phyloP scores from a whole-genome alignment of 2,888 invertebrate species.

The Fissipunctia ypsillon region DNA sequence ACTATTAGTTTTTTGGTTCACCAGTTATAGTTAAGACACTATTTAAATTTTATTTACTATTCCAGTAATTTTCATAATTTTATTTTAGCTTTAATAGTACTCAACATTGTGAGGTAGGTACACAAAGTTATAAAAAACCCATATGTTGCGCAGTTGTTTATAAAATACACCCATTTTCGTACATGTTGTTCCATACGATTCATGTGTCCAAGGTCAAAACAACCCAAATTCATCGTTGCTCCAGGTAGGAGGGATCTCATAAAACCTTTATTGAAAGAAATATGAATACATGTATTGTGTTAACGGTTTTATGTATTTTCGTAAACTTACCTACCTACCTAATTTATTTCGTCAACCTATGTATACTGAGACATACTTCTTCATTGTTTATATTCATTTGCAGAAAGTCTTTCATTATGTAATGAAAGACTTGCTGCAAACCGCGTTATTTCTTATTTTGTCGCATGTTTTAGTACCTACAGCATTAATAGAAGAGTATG shows the following conservation, averaged over 20 bases:
- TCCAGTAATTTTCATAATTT: not conserved
- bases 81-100: not conserved
- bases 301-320: constrained; percentile 52
- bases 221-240: constrained; percentile 35
- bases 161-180: not conserved
- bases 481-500: constrained; percentile 5
- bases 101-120: not conserved
- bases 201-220: constrained; percentile 17
- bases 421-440: constrained; percentile 17
- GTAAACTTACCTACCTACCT: not conserved
- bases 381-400: constrained; percentile 1
- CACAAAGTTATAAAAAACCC: not conserved
- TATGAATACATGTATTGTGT: constrained; percentile 49
- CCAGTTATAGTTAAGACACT: not conserved
- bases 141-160: not conserved
- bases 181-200: not conserved
- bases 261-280: constrained; percentile 68
- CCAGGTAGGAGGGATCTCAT: constrained; percentile 66
- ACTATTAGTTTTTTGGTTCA: constrained; percentile 1
- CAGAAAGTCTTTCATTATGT: constrained; percentile 43
- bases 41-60: not conserved
- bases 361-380: not conserved
- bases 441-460: not conserved
- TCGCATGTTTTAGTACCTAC: not conserved
- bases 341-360: constrained; percentile 13